phyloP scores from a whole-genome alignment of 30 jellyfish, hydroid and myxozoan genomes.

The Aurelia sp. region DNA sequence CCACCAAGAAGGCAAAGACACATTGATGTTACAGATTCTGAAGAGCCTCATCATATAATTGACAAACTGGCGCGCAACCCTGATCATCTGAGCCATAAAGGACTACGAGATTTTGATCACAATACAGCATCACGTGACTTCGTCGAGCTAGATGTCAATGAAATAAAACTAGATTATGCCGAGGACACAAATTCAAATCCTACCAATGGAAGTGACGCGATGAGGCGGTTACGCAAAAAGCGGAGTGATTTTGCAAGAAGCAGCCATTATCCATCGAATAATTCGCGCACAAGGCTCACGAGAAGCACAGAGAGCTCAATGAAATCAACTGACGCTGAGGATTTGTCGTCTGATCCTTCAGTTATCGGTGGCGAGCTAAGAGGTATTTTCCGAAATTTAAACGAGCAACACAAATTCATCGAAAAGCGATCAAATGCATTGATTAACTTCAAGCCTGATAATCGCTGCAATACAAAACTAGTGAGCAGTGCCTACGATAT shows the following conservation, averaged over 20 bases:
- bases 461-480: conserved; percentile 25
- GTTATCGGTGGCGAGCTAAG: conserved; percentile 19
- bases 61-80: too few relatives aligned
- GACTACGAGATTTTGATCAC: too few relatives aligned
- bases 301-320: conserved; percentile 43
- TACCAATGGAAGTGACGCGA: not conserved
- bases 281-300: not conserved
- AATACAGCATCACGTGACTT: too few relatives aligned
- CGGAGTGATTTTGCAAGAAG: conserved; percentile 5
- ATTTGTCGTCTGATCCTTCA: conserved; percentile 25
- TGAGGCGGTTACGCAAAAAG: conserved; percentile 9
- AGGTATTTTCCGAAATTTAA: conserved; percentile 10
- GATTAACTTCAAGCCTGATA: conserved; percentile 54
- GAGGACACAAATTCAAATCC: not conserved
- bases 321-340: conserved; percentile 43
- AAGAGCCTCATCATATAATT: too few relatives aligned
- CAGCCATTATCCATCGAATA: not conserved
- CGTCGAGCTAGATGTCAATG: not conserved
- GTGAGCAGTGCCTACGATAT: conserved; percentile 36
- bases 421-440: conserved; percentile 54
- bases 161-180: not conserved
- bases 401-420: conserved; percentile 40
- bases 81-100: too few relatives aligned
- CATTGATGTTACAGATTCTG: too few relatives aligned
- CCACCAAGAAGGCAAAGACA: too few relatives aligned